phyloP scores from a whole-genome alignment of 1,140 invertebrate species.

The Lepidurus apus region DNA sequence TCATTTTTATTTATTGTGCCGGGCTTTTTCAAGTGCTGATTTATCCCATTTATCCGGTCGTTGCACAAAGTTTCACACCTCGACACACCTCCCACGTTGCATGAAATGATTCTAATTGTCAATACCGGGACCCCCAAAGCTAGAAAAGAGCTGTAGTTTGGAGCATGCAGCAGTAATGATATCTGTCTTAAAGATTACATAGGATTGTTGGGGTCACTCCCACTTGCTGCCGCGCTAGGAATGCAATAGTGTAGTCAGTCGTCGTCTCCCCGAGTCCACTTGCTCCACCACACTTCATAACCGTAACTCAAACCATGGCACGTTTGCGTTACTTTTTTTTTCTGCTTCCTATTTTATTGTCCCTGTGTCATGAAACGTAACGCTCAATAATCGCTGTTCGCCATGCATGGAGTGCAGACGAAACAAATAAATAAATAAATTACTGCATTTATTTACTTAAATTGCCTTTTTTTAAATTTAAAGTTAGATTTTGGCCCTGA shows the following conservation, averaged over 20 bases:
- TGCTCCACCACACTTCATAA: slow-evolving; percentile 7
- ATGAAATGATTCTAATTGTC: slow-evolving; percentile 1
- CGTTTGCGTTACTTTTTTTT: not conserved
- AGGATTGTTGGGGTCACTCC: not conserved
- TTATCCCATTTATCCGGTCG: not conserved
- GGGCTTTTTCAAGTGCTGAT: not conserved
- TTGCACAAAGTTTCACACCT: slow-evolving; percentile 5
- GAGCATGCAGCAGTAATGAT: not conserved
- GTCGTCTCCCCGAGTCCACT: not conserved
- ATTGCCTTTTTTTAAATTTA: not conserved
- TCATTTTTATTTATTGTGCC: not conserved
- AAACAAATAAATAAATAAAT: too few relatives aligned
- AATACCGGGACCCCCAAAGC: not conserved
- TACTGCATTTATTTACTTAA: too few relatives aligned
- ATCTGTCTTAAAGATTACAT: not conserved
- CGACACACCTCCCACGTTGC: not conserved
- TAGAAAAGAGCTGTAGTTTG: too few relatives aligned
- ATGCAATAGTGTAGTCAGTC: not conserved
- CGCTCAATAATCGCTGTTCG: not conserved
- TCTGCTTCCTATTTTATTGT: not conserved
- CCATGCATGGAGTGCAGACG: not conserved
- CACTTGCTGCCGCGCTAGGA: not conserved
- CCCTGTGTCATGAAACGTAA: not conserved
- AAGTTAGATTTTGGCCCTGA: not conserved
- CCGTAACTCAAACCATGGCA: not conserved